Evolutionary conservation across 1,140 invertebrate genomes (phyloP), one percentile per base, ranked within the genome.

Genomic region (Drosophila mauritiana): DNA sequence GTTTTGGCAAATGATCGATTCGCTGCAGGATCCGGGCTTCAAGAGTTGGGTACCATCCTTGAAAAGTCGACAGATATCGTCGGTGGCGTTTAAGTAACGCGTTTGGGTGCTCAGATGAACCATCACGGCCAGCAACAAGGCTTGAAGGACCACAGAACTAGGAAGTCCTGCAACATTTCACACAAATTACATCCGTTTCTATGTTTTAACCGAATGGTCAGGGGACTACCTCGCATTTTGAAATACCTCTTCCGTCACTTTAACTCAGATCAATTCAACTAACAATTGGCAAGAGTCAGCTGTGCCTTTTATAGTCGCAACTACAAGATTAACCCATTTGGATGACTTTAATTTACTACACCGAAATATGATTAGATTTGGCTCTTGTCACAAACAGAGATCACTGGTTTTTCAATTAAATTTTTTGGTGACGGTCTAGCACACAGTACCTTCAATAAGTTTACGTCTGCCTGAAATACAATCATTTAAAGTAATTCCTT

Each of bases 31-130:
- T 5, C 68, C 72, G 7, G 90, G 90, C 43, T 90, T 76, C 0
- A 85, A 77, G 5, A 91, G 13, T 2, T 43, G 46, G 0, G 80
- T 73, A 27, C 55, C 55, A 52, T 84, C 62, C 10, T 63, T 22
- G 31, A 91, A 86, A 0, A 86, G 58, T 0, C 79, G 77, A 15
- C 90, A 91, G 25, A 91, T 49, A 4, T 91, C 85, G 25, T 73
- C 36, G 0, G 39, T 34, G 31, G 52, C 43, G 37, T 46, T 49
- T 0, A 74, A 3, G n/a, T 53, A 61, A 12, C 70, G 70, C n/a
- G 70, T 72, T 45, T 80, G 78, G 17, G 20, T 64, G 73, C 80
- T 81, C 8, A 49, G n/a, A 37, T 67, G 34, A 39, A 77, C 57
- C 22, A 68, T 53, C 11, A 69, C 25, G 37, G 34, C 54, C 55